Base-by-base conservation (phyloP, 2,888 invertebrate species). In the Tryphoninae sp. region DNA sequence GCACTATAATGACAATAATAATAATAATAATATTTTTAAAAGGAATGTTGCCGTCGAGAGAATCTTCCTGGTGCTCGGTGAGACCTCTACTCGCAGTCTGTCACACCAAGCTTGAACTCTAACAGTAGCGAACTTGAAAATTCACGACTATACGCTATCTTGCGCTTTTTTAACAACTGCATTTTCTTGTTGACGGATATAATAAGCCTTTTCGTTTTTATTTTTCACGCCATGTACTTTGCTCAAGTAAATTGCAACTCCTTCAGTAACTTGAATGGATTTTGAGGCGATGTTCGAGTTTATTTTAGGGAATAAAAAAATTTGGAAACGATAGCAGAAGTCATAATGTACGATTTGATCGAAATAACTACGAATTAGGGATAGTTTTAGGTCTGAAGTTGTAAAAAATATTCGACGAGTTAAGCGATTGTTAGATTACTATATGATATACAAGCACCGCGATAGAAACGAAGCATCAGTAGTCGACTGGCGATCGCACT, bases 401-500 rank as follows among this genome's bases (percentile, higher is more conserved):
- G 33, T 4, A 6, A 33, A 33, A 3, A 33, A 33, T 33, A 33
- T 33, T 33, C 6, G 7, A 33, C 6, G 1, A 33, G 6, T 6
- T 6, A 6, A 33, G 6, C 33, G 33, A 33, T 33, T 33, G 6
- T 0, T 33, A 0, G 33, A 51, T 23, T 1, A 1, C 9, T 55
- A 11, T 33, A 1, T 23, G 33, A 19, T 19, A 40, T 11, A 62
- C 2, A 8, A 6, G 16, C 71, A 59, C n/a, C 2, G 59, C 1
- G 16, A 64, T 26, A 33, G 6, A 53, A 19, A 49, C 42, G 23
- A 64, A 58, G 40, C 40, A 42, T 67, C 59, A 45, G 64, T 53
- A 65, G 65, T 71, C 53, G 40, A 69, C 19, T 19, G 58, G 51
- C 58, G 22, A 22, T 53, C 11, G 11, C 22, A 22, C 23, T 79